Evolutionary conservation across 1,140 invertebrate species (phyloP), one percentile per base, ranked within the genome.

Genomic region (Calliopsis andreniformis): DNA sequence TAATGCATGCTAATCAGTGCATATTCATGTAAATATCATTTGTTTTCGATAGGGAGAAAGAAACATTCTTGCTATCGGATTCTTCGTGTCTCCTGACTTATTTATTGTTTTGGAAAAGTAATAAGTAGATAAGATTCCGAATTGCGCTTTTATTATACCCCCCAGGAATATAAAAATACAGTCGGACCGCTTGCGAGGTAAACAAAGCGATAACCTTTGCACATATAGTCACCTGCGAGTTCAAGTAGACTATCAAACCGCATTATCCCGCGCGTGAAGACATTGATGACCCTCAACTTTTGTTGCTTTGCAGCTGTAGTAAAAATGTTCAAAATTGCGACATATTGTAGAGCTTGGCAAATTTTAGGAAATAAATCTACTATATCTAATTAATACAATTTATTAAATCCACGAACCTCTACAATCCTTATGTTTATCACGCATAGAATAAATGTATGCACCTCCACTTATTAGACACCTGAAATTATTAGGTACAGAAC

Each of bases 161-260:
- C 73, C 53, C 49, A 43, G 51, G 68, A 18, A 80, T 77, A 35
- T 69, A 66, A 80, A 76, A 79, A 69, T 64, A 72, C 23, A 32
- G 39, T 32, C 20, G 10, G 45, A 64, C 42, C 61, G 69, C 42
- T 70, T 70, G 47, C 16, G 67, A 45, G 42, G 35, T 58, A 77
- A 78, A 67, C 59, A 75, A 58, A 47, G 35, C 23, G 81, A 83
- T 83, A 80, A 78, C 81, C 78, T 70, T 61, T 42, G 10, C 28
- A 25, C 35, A 70, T 58, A 78, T 75, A 80, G 66, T 69, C 81
- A 83, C 81, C 81, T 83, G 81, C 35, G 51, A 61, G 55, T 59
- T 76, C 55, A 69, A 69, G 51, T 42, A 14, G 14, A 76, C 61
- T 69, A 76, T 76, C 73, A 45, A 28, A 1, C n/a, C 16, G 14